Evolutionary conservation across 1,140 invertebrate genomes (phyloP).

Genomic region (Papilio machaon): DNA sequence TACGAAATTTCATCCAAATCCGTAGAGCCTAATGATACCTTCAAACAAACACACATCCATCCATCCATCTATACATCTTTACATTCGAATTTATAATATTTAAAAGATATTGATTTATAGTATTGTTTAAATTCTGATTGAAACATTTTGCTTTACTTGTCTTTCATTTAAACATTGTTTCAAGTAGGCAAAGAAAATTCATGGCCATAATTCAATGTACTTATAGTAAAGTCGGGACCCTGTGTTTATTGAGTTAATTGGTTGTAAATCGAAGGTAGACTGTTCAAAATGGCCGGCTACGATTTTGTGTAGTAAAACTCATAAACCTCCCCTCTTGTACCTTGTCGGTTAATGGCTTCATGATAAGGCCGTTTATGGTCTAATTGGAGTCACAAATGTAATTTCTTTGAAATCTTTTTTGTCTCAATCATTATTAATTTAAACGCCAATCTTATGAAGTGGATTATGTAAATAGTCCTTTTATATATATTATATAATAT

Average conservation of each 20-base stretch:
- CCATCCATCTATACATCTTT: too few relatives aligned
- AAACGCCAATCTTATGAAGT: slow-evolving; percentile 69
- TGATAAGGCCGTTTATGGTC: slow-evolving; percentile 76
- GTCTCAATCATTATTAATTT: slow-evolving; percentile 72
- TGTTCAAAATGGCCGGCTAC: slow-evolving; percentile 70
- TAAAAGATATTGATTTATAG: too few relatives aligned
- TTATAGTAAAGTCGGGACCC: slow-evolving; percentile 53
- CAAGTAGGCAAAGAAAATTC: slow-evolving; percentile 31
- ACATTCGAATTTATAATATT: too few relatives aligned
- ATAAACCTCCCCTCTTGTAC: slow-evolving; percentile 76
- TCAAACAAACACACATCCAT: too few relatives aligned
- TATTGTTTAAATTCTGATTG: background rate
- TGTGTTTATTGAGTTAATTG: slow-evolving; percentile 78
- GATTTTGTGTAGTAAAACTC: slow-evolving; percentile 78
- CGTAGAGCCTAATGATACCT: too few relatives aligned
- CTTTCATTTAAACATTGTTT: background rate
- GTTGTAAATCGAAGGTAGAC: slow-evolving; percentile 72
- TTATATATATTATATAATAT: slow-evolving; percentile 26
- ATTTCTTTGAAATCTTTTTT: slow-evolving; percentile 63
- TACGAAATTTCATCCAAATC: too few relatives aligned
- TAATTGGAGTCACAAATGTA: slow-evolving; percentile 72
- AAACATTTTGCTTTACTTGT: background rate
- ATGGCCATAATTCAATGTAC: slow-evolving; percentile 49
- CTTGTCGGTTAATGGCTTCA: slow-evolving; percentile 72
- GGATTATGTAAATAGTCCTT: slow-evolving; percentile 42